These are phyloP conservation scores for Pseudobourletiella spinata DNA, from an alignment of 1,140 invertebrate species.

Conservation along the genomic window DNA sequence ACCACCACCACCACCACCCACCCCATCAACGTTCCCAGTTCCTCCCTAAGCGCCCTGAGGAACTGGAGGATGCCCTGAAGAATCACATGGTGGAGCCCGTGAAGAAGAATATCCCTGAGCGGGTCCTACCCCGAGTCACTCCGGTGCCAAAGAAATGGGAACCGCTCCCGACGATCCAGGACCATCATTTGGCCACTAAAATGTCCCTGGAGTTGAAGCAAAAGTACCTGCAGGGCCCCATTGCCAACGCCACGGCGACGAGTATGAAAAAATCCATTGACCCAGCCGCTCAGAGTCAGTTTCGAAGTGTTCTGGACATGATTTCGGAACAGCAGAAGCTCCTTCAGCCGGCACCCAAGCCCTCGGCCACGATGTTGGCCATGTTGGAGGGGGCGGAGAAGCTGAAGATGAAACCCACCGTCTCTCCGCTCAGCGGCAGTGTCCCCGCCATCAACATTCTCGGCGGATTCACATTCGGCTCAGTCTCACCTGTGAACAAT, in stretches of 20 bases:
- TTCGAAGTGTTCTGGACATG: slow-evolving; percentile 69
- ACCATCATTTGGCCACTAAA: slow-evolving; percentile 74
- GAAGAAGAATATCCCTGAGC: slow-evolving; percentile 11
- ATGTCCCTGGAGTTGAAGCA: slow-evolving; percentile 75
- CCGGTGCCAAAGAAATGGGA: slow-evolving; percentile 33
- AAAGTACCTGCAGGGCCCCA: slow-evolving; percentile 56
- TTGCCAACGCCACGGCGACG: not conserved
- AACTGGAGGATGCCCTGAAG: slow-evolving; percentile 10
- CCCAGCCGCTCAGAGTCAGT: slow-evolving; percentile 56
- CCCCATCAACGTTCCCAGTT: not conserved
- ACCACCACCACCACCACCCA: not conserved
- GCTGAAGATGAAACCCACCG: slow-evolving; percentile 35
- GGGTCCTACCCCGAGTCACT: slow-evolving; percentile 21
- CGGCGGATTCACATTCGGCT: not conserved
- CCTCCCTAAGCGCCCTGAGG: not conserved
- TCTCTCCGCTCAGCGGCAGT: slow-evolving; percentile 6
- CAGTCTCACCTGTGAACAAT: not conserved
- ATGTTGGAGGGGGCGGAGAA: slow-evolving; percentile 52
- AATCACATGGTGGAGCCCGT: slow-evolving; percentile 24
- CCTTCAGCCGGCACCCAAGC: slow-evolving; percentile 65
- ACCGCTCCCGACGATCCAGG: slow-evolving; percentile 41
- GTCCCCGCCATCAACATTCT: not conserved
- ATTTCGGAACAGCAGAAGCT: slow-evolving; percentile 83
- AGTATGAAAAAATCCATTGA: slow-evolving; percentile 18
- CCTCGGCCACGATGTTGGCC: slow-evolving; percentile 63